Evolutionary conservation across 2,888 invertebrate genomes (phyloP), one percentile per base, ranked within the genome.

Genomic region (Leuctra nigra): DNA sequence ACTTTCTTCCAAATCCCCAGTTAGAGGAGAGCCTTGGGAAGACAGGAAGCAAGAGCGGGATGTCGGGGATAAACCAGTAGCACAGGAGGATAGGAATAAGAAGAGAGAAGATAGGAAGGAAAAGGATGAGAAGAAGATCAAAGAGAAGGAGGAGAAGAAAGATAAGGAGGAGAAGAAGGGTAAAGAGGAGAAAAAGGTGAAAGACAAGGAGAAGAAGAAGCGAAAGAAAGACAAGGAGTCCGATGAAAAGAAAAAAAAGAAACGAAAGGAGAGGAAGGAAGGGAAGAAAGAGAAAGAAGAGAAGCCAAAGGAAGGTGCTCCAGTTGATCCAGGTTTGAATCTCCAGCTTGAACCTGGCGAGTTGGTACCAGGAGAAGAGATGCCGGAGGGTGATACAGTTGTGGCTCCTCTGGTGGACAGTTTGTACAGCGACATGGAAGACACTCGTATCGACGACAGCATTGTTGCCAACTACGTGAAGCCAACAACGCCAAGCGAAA

Each of bases 231-330:
- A 67, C 57, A 67, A 67, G 60, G 68, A 66, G 61, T 66, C 55
- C 69, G 69, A 63, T 58, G 23, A 23, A 4, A 74, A 59, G 72
- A 69, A 57, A 70, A 70, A 63, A 75, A 75, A 61, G 71, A 69
- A 57, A 73, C 61, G 50, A 61, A 62, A 56, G 62, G 64, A 52
- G 58, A 63, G 65, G 63, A 33, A 63, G 44, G 75, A 75, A 66
- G 75, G 68, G 57, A 69, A 69, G 48, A 72, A 73, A 55, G 74
- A 65, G 69, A 65, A 61, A 70, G 78, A 62, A 78, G 78, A 41
- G 75, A 77, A 60, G 14, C n/a, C 11, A 38, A 29, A 54, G 39
- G 22, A 23, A 18, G 54, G 41, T 13, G 66, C 69, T 61, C 65
- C 63, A 61, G 73, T 69, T 1, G 70, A 71, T 9, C 70, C 70